Base-by-base conservation (phyloP, 2,797 vertebrate species). In the Vultur gryphus region DNA sequence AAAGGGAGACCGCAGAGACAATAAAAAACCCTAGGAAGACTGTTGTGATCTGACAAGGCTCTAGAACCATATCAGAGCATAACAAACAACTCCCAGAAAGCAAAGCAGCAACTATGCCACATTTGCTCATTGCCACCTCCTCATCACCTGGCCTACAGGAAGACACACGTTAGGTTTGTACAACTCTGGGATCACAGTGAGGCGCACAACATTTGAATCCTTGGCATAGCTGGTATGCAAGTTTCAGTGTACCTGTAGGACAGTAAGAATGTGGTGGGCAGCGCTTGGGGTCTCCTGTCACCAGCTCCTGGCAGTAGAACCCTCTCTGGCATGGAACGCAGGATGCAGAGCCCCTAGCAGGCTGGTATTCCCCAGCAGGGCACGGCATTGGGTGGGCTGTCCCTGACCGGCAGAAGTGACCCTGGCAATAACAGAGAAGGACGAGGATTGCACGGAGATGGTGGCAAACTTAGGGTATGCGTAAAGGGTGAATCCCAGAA, bases 221-320 rank as follows among this genome's bases (percentile, higher is more conserved):
- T 10, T 35, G 37, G 44, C 37, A 39, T 2, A 61, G 16, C 31
- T 51, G 29, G 49, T 46, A 31, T 24, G 19, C 6, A 15, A 18
- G 64, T 37, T 28, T 66, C 43, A 41, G 65, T 37, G 8, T 97
- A 99, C 99, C 99, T 95, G 98, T 91, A 79, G 99, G 99, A 70
- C 99, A 99, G 97, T 99, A 99, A 24, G 98, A 97, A 51, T 99
- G 98, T 8, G 99, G 97, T 5, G 99, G 99, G 90, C 99, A 99
- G 51, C n/a, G 97, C 77, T 35, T 96, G 19, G 98, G 98, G 10
- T 98, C 97, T 92, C 98, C 98, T 39, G 98, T 94, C 57, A 99
- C 97, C 29, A 97, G 97, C 83, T 99, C 98, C 61, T 99, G 98
- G 93, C 99, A 99, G 97, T 98, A 99, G 96, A 98, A 99, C 29